Base-by-base conservation (phyloP, 2,888 invertebrate species). In the Cephus nigrinus region DNA sequence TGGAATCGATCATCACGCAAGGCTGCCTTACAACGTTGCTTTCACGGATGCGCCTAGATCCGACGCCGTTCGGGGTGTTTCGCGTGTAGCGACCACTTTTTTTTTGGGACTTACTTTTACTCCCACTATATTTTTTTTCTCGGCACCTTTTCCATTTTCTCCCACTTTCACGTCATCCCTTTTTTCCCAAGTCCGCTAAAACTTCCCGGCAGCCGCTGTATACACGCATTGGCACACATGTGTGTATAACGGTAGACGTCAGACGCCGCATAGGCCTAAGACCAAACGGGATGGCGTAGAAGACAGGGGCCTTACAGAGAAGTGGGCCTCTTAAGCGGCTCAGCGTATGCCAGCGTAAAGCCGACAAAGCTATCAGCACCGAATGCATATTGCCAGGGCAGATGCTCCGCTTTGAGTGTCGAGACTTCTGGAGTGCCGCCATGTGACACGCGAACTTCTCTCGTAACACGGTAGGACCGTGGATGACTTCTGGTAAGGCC, bases 351-450 rank as follows among this genome's bases (percentile, higher is more conserved):
- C 80, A 83, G 81, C 76, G 82, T 81, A 78, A 86, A 85, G 85
- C 89, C 89, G 89, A 89, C 89, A 89, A 89, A 89, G 89, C 88
- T 89, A 89, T 89, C 88, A 86, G 82, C 83, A 80, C 78, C 81
- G 80, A 83, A 84, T 81, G 79, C 80, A 75, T 79, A 73, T 78
- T 40, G 69, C 69, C 35, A 32, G 34, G 78, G 77, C 81, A 82
- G 83, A 82, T 81, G 84, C 82, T 81, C 76, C 35, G 34, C 33
- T 74, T 23, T 23, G 74, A 74, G 74, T 32, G 33, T 11, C 74
- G 74, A 71, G 33, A 33, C 74, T 74, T 74, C 23, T 76, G 74
- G 73, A 76, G 76, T 76, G 78, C 75, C 78, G 78, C 78, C 75
- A 75, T 75, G 75, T 78, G 78, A 75, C 68, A 69, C 71, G 35